Conservation (phyloP, 2,888 invertebrate species). For the Patella depressa region DNA sequence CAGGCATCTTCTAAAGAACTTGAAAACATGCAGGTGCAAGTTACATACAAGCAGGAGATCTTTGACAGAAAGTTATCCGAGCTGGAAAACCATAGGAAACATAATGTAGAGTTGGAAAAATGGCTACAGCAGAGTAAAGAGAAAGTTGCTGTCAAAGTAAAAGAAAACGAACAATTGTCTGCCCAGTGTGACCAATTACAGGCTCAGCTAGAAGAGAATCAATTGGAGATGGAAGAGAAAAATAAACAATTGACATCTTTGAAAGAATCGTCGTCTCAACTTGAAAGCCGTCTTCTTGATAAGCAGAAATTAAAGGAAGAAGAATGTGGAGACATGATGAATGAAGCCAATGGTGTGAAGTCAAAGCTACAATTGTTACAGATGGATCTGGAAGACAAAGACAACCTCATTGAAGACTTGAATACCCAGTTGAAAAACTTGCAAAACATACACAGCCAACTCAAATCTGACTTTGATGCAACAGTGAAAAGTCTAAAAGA, state of each 20-base stretch:
- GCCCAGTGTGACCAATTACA: slow-evolving; percentile 28
- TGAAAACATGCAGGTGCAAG: slow-evolving; percentile 31
- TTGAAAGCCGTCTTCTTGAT: slow-evolving; percentile 11
- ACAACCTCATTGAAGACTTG: slow-evolving; percentile 29
- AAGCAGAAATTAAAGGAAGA: slow-evolving; percentile 17
- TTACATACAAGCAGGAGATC: slow-evolving; percentile 34
- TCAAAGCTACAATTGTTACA: slow-evolving; percentile 27
- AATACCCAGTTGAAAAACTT: slow-evolving; percentile 20
- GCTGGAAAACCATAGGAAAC: slow-evolving; percentile 26
- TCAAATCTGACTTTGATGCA: slow-evolving; percentile 27
- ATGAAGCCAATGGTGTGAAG: slow-evolving; percentile 28
- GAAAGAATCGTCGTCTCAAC: slow-evolving; percentile 10
- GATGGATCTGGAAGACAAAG: slow-evolving; percentile 36
- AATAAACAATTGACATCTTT: slow-evolving; percentile 12
- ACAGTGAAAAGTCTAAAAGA: slow-evolving; percentile 27
- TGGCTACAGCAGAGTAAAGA: slow-evolving; percentile 21
- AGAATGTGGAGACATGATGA: slow-evolving; percentile 14
- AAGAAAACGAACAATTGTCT: slow-evolving; percentile 17
- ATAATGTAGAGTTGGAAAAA: slow-evolving; percentile 28
- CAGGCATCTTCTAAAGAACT: slow-evolving; percentile 21
- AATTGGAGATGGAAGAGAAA: slow-evolving; percentile 14
- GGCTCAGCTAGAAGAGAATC: slow-evolving; percentile 28
- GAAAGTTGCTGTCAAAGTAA: slow-evolving; percentile 14
- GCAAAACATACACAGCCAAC: too few relatives aligned
- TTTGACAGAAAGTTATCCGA: slow-evolving; percentile 32